These are phyloP conservation scores for Selene dorsalis DNA, from an alignment of 2,797 vertebrate species.

Conservation along the genomic window DNA sequence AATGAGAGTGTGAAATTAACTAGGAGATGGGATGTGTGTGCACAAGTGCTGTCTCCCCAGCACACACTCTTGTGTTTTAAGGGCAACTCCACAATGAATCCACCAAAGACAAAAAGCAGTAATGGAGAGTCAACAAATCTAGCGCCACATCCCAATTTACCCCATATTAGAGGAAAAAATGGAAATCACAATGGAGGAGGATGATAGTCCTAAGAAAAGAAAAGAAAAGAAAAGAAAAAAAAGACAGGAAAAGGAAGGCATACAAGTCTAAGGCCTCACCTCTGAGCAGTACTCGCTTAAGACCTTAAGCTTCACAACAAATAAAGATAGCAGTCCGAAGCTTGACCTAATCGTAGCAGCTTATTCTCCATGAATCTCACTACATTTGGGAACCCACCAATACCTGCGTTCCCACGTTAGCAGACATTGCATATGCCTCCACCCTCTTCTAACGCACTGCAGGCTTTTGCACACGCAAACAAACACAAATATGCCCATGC, in stretches of 20 bases:
- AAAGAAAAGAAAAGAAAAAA: conserved; percentile 23
- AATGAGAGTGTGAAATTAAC: conserved; percentile 49
- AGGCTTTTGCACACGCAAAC: conserved; percentile 15
- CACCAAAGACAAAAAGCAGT: conserved; percentile 43
- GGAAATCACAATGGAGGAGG: conserved; percentile 9
- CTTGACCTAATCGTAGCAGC: conserved; percentile 62
- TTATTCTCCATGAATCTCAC: conserved; percentile 62
- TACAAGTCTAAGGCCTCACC: conserved; percentile 54
- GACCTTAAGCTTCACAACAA: conserved; percentile 72
- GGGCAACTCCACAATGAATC: conserved; percentile 51
- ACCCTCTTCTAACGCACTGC: conserved; percentile 20
- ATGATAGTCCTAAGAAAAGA: not conserved
- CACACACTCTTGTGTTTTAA: conserved; percentile 54
- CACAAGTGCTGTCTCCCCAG: conserved; percentile 26
- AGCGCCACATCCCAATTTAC: conserved; percentile 19
- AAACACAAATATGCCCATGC: not conserved
- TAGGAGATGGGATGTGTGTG: conserved; percentile 30
- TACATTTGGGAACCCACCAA: conserved; percentile 71
- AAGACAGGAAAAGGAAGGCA: conserved; percentile 34
- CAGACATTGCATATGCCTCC: conserved; percentile 37
- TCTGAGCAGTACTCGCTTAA: conserved; percentile 59
- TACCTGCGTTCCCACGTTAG: conserved; percentile 67
- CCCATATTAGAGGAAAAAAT: conserved; percentile 31
- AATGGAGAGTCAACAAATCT: conserved; percentile 42
- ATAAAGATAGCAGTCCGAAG: conserved; percentile 59